Base-by-base conservation (phyloP, 2,888 invertebrate genomes). In the Geotrupes spiniger region DNA sequence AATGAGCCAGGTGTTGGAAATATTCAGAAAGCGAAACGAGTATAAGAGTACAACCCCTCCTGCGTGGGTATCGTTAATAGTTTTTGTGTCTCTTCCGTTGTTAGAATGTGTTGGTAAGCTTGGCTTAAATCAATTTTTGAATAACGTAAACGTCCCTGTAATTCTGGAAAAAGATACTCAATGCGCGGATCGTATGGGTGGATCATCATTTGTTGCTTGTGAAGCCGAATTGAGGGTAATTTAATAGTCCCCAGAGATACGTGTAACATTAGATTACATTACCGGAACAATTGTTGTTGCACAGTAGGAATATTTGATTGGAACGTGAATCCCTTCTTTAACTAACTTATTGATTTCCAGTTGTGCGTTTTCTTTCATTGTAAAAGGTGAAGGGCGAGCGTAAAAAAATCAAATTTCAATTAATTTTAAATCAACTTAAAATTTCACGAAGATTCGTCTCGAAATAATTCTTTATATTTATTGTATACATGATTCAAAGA, bases 211-310 rank as follows among this genome's bases (percentile, higher is more conserved):
- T 28, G 56, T 42, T n/a, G n/a, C n/a, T 31, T 56, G 42, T 17
- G 60, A 41, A 26, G 38, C n/a, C 36, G 40, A 44, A 36, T 62
- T 62, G 14, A 61, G 25, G 2, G 58, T 59, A n/a, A 55, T 49
- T n/a, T 52, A 45, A 41, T 55, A 60, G 40, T 56, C 57, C 4
- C 54, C 57, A 43, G 57, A 59, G 27, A 62, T 49, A 33, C 58
- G 25, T 4, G 36, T 37, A 15, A 54, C 56, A 37, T 56, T 33
- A 6, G n/a, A 37, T 44, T 56, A 57, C 6, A 55, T 16, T 11
- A 59, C 54, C 11, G 54, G 53, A 8, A 60, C 60, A 15, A 58
- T 41, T 11, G 56, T 55, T 33, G 61, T 57, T 2, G 38, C 50
- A 53, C 56, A 60, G 10, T 57, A 37, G 5, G 21, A 15, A 31